Evolutionary conservation across 2,113 vertebrate species (phyloP).

Genomic region (Xyliphius kryptos): DNA sequence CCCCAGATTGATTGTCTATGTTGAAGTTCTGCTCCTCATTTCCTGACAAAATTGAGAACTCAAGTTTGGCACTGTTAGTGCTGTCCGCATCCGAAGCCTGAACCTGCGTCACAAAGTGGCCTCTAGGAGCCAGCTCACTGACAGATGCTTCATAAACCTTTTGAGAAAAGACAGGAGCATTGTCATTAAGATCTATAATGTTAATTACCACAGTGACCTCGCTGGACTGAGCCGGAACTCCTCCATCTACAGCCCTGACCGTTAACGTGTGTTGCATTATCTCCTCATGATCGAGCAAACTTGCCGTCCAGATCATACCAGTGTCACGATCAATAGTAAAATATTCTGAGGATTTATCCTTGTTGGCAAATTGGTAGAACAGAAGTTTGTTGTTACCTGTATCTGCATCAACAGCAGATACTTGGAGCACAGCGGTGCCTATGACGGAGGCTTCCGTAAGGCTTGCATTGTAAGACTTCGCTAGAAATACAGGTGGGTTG

Average conservation of each 20-base stretch:
- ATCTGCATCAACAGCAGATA: conserved; percentile 77
- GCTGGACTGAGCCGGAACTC: conserved; percentile 80
- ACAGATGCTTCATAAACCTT: conserved; percentile 76
- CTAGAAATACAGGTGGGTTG: conserved; percentile 77
- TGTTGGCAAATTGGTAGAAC: conserved; percentile 81
- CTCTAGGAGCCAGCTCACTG: conserved; percentile 78
- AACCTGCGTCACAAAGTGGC: conserved; percentile 84
- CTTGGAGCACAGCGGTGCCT: conserved; percentile 75
- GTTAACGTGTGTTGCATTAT: conserved; percentile 67
- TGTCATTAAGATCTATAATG: conserved; percentile 88
- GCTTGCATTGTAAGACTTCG: conserved; percentile 67
- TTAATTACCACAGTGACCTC: conserved; percentile 72
- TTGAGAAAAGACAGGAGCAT: conserved; percentile 80
- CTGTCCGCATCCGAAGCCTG: conserved; percentile 86
- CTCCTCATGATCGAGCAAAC: conserved; percentile 80
- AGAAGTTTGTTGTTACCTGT: conserved; percentile 79
- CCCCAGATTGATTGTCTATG: conserved; percentile 75
- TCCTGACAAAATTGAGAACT: conserved; percentile 84
- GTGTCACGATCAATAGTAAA: conserved; percentile 82
- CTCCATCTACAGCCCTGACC: conserved; percentile 78
- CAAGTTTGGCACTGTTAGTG: conserved; percentile 71
- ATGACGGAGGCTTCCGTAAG: conserved; percentile 87
- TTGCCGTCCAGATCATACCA: conserved; percentile 75
- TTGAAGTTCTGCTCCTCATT: conserved; percentile 88
- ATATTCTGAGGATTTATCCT: conserved; percentile 68